Conservation (phyloP, 2,113 vertebrate species). For the Hyaena hyaena region DNA sequence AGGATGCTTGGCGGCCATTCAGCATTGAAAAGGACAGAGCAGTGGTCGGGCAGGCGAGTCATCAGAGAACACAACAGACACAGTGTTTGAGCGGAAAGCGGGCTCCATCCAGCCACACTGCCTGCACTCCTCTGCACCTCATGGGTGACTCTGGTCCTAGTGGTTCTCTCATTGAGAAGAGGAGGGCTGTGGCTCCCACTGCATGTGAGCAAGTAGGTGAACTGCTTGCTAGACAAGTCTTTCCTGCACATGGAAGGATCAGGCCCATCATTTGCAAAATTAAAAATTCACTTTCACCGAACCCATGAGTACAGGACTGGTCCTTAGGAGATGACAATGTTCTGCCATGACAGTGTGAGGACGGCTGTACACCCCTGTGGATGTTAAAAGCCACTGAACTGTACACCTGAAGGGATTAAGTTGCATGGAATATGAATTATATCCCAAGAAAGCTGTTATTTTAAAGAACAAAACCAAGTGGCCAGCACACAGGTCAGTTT, state of each 20-base stretch:
- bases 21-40: not conserved
- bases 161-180: not conserved
- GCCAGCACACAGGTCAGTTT: not conserved
- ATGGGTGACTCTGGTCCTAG: not conserved
- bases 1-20: not conserved
- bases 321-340: not conserved
- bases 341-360: not conserved
- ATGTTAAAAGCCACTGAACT: not conserved
- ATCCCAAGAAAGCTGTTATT: not conserved
- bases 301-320: not conserved
- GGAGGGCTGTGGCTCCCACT: not conserved
- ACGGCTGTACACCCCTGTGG: not conserved
- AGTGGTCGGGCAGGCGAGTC: not conserved
- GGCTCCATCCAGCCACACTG: not conserved
- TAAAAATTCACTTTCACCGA: not conserved
- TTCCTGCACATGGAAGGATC: not conserved
- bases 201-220: not conserved
- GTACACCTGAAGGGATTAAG: not conserved
- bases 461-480: conserved; percentile 29
- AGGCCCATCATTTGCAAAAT: not conserved
- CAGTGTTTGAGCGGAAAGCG: not conserved
- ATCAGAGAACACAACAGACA: not conserved
- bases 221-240: not conserved
- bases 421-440: not conserved
- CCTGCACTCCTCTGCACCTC: not conserved